phyloP scores from a whole-genome alignment of 1,140 invertebrate species.

The Aporrectodea caliginosa region DNA sequence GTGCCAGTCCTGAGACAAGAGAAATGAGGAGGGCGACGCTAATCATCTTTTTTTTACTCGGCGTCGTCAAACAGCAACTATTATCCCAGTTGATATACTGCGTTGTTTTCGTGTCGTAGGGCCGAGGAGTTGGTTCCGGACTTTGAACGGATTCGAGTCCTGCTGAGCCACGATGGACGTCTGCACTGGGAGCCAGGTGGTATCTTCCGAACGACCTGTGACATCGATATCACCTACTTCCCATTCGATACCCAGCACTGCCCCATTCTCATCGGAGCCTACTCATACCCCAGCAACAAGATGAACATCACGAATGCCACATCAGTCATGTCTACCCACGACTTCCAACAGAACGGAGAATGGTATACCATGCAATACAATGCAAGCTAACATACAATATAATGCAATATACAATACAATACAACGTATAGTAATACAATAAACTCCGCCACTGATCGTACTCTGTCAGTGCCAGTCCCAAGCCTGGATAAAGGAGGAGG shows the following conservation, averaged over 20 bases:
- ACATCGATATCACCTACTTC: slow-evolving; percentile 98
- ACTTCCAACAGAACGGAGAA: slow-evolving; percentile 23
- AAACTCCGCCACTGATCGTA: too few relatives aligned
- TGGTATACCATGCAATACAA: too few relatives aligned
- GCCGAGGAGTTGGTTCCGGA: slow-evolving; percentile 21
- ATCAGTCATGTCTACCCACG: slow-evolving; percentile 22
- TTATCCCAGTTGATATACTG: background rate
- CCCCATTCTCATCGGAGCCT: slow-evolving; percentile 62
- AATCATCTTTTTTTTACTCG: background rate
- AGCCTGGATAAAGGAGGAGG: too few relatives aligned
- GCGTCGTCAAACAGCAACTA: background rate
- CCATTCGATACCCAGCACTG: slow-evolving; percentile 95
- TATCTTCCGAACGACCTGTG: slow-evolving; percentile 57
- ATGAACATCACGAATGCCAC: slow-evolving; percentile 30
- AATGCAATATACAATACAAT: too few relatives aligned
- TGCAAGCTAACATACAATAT: too few relatives aligned
- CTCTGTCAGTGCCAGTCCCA: too few relatives aligned
- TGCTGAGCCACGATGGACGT: slow-evolving; percentile 47
- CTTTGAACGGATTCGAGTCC: slow-evolving; percentile 21
- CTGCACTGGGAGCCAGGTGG: slow-evolving; percentile 22
- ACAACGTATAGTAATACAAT: too few relatives aligned
- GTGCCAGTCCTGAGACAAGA: too few relatives aligned
- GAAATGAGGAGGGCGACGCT: too few relatives aligned
- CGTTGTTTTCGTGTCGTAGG: background rate
- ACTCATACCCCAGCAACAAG: slow-evolving; percentile 24